Percentiles rank a stretch among this genome's conserved stretches.
Evolutionary conservation across 2,888 invertebrate genomes (phyloP).

Genomic region (Mellilla xanthometata): DNA sequence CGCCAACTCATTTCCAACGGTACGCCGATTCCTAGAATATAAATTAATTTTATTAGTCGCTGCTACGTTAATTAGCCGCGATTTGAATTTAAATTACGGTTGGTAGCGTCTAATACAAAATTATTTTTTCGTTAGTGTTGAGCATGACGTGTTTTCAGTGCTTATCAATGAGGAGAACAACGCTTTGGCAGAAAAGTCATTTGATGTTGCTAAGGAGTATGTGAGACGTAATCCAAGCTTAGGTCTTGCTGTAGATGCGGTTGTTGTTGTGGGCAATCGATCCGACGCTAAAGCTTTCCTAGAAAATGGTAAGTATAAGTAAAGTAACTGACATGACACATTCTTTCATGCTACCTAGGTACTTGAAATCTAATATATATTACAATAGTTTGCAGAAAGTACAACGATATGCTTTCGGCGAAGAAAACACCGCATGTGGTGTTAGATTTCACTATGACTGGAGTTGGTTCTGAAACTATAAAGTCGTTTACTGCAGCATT

Average conservation of each 20-base stretch:
- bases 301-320: slow-evolving; percentile 83
- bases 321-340: no score
- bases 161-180: slow-evolving; percentile 89
- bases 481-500: slow-evolving; percentile 92
- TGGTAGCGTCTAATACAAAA: slow-evolving; percentile 12
- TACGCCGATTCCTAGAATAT: slow-evolving; percentile 24
- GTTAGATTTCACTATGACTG: slow-evolving; percentile 91
- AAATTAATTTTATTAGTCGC: slow-evolving; percentile 28
- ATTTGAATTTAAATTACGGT: slow-evolving; percentile 26
- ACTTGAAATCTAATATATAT: not conserved
- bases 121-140: slow-evolving; percentile 31
- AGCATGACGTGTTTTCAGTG: slow-evolving; percentile 83
- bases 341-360: no score
- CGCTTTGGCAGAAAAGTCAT: slow-evolving; percentile 86
- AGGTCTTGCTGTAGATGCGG: slow-evolving; percentile 84
- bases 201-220: slow-evolving; percentile 87
- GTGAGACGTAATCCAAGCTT: slow-evolving; percentile 86
- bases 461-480: slow-evolving; percentile 91
- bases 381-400: slow-evolving; percentile 84
- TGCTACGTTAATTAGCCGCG: slow-evolving; percentile 25
- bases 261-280: slow-evolving; percentile 86
- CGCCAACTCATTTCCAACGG: slow-evolving; percentile 21
- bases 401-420: slow-evolving; percentile 84
- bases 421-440: slow-evolving; percentile 89
- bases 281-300: slow-evolving; percentile 87